A percentile compares a stretch with the other conserved stretches of the same genome.
Conservation (phyloP, 2,888 invertebrate species). For the Stramonita haemastoma region DNA sequence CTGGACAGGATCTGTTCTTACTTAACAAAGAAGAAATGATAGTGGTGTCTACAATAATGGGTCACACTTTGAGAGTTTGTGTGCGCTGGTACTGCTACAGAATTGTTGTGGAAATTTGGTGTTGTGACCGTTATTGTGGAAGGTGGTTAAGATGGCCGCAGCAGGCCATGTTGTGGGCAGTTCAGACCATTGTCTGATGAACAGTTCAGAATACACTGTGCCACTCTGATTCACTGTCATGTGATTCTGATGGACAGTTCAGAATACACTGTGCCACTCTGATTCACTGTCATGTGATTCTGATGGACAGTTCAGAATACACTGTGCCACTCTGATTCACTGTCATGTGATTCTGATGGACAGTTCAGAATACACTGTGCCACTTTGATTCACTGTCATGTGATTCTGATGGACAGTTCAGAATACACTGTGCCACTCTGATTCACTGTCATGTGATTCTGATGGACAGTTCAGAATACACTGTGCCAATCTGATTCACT, state of each 20-base stretch:
- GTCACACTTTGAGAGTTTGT: too few relatives aligned
- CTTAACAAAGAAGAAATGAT: too few relatives aligned
- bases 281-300: neutral
- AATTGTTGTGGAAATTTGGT: too few relatives aligned
- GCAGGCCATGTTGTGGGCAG: too few relatives aligned
- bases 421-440: neutral
- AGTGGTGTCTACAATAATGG: too few relatives aligned
- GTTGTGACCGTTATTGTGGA: too few relatives aligned
- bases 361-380: neutral
- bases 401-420: neutral
- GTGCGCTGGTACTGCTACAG: too few relatives aligned
- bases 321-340: neutral
- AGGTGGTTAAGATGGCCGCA: too few relatives aligned
- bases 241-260: neutral
- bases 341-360: neutral
- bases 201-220: neutral
- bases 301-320: neutral
- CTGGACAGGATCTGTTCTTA: too few relatives aligned
- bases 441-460: neutral
- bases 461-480: neutral
- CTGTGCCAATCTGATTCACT: neutral
- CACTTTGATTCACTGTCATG: neutral
- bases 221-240: neutral
- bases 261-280: neutral
- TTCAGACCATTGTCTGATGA: too few relatives aligned